Percentiles rank a stretch among this genome's conserved stretches.
phyloP scores from a whole-genome alignment of 2,797 vertebrate genomes.

The Tragopan temminckii region DNA sequence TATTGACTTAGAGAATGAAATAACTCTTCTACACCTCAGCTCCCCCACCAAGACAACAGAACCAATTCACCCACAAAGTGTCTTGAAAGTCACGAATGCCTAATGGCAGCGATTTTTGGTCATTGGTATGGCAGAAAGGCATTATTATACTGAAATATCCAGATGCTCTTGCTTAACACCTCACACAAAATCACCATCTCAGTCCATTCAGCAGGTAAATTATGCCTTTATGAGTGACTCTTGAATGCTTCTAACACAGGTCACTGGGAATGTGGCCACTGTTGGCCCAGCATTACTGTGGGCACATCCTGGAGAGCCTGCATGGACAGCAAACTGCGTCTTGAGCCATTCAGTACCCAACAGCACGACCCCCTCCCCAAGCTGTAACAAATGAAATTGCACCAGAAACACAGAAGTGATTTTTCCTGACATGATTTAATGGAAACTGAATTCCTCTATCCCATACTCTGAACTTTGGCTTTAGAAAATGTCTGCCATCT shows the following conservation, averaged over 20 bases:
- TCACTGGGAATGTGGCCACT: background rate
- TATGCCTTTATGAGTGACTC: background rate
- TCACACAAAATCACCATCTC: background rate
- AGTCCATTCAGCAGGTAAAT: background rate
- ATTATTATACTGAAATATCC: background rate
- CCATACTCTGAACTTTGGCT: background rate
- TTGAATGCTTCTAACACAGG: background rate
- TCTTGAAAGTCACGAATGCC: background rate
- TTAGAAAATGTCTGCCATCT: fast-evolving
- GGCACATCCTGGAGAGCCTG: background rate
- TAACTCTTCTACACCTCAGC: background rate
- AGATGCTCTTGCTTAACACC: background rate
- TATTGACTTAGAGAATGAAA: background rate
- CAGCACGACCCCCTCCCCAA: fast-evolving
- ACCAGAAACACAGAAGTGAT: background rate
- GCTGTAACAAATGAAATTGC: background rate
- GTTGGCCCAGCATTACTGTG: background rate
- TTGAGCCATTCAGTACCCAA: background rate
- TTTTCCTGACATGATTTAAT: background rate
- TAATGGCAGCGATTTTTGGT: background rate
- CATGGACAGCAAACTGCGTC: too few species aligned
- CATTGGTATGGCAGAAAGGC: background rate
- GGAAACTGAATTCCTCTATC: background rate
- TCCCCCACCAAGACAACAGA: background rate
- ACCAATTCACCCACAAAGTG: background rate